These are phyloP conservation scores for Hippopotamus amphibius DNA, from an alignment of 2,113 vertebrate species.

Conservation along the genomic window DNA sequence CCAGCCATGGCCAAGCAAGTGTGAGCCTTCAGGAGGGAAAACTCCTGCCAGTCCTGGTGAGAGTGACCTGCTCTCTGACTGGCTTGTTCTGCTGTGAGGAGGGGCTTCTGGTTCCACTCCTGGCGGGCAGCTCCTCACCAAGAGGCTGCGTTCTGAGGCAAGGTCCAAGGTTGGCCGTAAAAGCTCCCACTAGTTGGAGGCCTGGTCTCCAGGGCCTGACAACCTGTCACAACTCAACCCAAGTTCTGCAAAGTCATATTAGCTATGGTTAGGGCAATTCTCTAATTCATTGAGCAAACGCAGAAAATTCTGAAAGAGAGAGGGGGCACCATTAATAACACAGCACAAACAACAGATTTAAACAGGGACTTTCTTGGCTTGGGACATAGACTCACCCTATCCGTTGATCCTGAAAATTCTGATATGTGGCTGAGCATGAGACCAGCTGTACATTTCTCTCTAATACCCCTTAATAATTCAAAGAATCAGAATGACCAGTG, in stretches of 20 bases:
- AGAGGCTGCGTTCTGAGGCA: neutral
- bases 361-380: neutral
- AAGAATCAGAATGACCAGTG: neutral
- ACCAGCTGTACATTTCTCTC: neutral
- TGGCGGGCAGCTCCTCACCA: neutral
- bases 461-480: neutral
- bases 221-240: neutral
- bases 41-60: neutral
- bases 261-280: neutral
- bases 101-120: neutral
- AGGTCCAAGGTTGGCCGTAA: fast-evolving
- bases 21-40: neutral
- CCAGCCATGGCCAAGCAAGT: neutral
- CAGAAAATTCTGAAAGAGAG: neutral
- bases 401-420: neutral
- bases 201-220: neutral
- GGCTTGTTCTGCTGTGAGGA: neutral
- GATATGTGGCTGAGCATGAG: neutral
- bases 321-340: neutral
- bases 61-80: neutral
- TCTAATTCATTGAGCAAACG: neutral
- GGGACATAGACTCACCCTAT: neutral
- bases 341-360: neutral
- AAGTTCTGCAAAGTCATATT: neutral
- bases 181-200: neutral